Percentiles rank a stretch among this genome's conserved stretches.
These are phyloP conservation scores for Chloebia gouldiae DNA, from an alignment of 2,113 vertebrate genomes.

Conservation along the genomic window DNA sequence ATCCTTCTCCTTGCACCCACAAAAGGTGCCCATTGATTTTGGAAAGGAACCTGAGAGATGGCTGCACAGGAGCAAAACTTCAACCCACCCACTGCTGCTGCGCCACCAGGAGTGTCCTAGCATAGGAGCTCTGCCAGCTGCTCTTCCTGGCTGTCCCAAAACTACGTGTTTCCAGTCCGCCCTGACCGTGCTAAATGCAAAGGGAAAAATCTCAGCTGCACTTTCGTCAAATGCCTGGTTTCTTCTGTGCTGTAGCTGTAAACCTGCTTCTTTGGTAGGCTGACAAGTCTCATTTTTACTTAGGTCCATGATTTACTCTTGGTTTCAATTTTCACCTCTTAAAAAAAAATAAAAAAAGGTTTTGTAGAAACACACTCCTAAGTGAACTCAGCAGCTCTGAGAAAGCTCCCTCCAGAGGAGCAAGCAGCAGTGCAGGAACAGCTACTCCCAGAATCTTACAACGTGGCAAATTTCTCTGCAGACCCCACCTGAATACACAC, in stretches of 20 bases:
- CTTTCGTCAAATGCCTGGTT: neutral
- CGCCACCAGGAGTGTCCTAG: fast-evolving
- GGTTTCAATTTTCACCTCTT: neutral
- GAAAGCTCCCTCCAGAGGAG: conserved; percentile 50
- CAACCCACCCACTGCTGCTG: neutral
- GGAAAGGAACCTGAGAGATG: neutral
- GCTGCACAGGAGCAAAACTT: neutral
- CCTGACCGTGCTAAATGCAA: fast-evolving
- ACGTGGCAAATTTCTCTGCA: conserved; percentile 36
- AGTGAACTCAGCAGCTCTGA: neutral
- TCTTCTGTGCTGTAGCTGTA: neutral
- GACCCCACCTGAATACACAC: neutral
- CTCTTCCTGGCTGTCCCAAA: neutral
- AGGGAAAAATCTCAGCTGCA: conserved; percentile 25
- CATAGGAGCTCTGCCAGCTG: neutral
- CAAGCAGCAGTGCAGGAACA: neutral
- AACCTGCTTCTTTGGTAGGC: neutral
- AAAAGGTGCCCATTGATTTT: neutral
- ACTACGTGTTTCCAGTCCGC: neutral
- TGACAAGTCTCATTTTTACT: neutral
- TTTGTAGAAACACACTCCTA: neutral
- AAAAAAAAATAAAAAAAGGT: neutral
- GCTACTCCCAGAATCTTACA: neutral
- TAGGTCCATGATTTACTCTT: neutral
- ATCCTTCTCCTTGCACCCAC: neutral